These are phyloP conservation scores for Paramormyrops kingsleyae DNA, from an alignment of 2,113 vertebrate species.

Conservation along the genomic window DNA sequence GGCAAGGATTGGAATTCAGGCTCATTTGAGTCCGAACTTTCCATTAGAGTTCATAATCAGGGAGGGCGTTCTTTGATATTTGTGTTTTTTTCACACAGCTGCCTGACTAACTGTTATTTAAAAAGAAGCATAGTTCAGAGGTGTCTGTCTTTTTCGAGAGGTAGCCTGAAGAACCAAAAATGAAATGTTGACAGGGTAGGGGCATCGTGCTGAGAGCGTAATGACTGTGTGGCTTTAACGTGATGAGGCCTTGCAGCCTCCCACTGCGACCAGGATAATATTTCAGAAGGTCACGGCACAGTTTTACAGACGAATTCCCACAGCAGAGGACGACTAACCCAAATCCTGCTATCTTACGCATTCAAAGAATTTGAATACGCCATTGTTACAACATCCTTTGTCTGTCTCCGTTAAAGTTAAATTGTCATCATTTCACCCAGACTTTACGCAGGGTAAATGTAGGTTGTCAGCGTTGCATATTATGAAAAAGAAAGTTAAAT, in stretches of 20 bases:
- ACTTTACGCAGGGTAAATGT: neutral
- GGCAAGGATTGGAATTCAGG: neutral
- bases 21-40: neutral
- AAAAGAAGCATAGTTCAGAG: neutral
- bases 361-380: neutral
- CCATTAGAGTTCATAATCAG: neutral
- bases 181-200: neutral
- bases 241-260: neutral
- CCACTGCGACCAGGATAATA: neutral
- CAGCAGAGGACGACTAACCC: neutral
- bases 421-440: conserved; percentile 7
- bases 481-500: neutral
- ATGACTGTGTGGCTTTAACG: neutral
- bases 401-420: neutral
- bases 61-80: neutral
- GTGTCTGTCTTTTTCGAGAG: neutral
- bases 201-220: neutral
- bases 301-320: neutral
- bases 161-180: neutral
- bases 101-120: neutral
- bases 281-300: neutral
- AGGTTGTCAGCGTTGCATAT: neutral
- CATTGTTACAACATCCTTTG: conserved; percentile 3
- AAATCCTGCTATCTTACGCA: neutral
- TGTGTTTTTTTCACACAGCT: neutral